Evolutionary conservation across 2,113 vertebrate genomes (phyloP), one percentile per base, ranked within the genome.

Genomic region (Chaenogobius annularis): DNA sequence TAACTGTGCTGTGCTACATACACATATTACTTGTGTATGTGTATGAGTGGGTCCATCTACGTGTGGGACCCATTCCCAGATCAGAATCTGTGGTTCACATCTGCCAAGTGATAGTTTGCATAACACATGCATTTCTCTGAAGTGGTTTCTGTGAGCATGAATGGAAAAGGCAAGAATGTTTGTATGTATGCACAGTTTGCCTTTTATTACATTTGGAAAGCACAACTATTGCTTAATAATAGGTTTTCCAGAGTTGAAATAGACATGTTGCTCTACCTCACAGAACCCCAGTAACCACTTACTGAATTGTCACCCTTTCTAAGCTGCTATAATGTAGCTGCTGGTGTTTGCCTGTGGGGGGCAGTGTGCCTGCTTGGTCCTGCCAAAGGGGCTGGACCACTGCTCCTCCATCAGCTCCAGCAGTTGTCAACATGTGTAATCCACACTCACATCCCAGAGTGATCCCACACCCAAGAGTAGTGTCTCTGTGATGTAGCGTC

Each of bases 401-500:
- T 47, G 58, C 66, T 64, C 22, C 50, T 54, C 50, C 50, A 20
- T 54, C 12, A 66, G 73, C 78, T 68, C 62, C 73, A 68, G 47
- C 50, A 58, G 44, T 62, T 70, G 31, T 70, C 68, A 68, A 66
- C 70, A 71, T 75, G 70, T 82, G 77, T 68, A 76, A 77, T 35
- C 35, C 35, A 35, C 35, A 35, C 35, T 35, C 35, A 6, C 35
- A 35, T 35, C 35, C 35, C 69, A 79, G 73, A 78, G 19, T 23
- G 55, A n/a, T 58, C 6, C 47, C 47, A 19, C 47, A 1, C 15
- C 17, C 47, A 69, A 87, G 83, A 84, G 72, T 70, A 71, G 70
- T 82, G 72, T 75, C 78, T 75, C 78, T 84, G 86, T 86, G 66
- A 69, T 23, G 72, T 88, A 90, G 85, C 88, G 78, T 26, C 76